Evolutionary conservation across 2,797 vertebrate species (phyloP), one percentile per base, ranked within the genome.

Genomic region (Adrianichthys oophorus): DNA sequence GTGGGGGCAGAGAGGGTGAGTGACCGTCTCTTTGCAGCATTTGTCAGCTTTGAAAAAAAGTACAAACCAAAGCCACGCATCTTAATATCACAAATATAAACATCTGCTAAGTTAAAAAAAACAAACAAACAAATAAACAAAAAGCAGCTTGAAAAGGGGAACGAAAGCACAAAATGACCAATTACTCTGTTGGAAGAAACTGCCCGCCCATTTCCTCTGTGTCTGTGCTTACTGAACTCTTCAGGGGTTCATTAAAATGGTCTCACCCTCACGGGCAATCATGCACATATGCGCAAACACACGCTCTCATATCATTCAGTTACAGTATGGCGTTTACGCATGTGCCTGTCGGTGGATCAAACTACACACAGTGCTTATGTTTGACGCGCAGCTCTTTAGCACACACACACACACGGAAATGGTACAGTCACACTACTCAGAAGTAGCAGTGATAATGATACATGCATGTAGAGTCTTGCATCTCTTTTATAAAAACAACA

Each of bases 101-200:
- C 59, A 68, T 49, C 61, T 66, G 64, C 74, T 70, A 58, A 41
- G 62, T 53, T 76, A 69, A 70, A 70, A 15, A 29, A 46, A 58
- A 69, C 52, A 72, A 66, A 70, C 2, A 4, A 45, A n/a, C 24
- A 18, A n/a, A 69, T 62, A 51, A 68, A 64, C 51, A 41, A 61
- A 47, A 21, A 74, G 61, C 71, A 70, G 65, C 52, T 63, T 65
- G 71, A 84, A 45, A 71, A 58, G 49, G 40, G 45, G 72, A 65
- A 74, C 41, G 59, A 56, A 68, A 56, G 70, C 21, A 56, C 18
- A 48, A 79, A 85, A 85, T 83, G 80, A 84, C 65, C 83, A 87
- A 86, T 87, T 87, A 86, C 62, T 15, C 83, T 66, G 84, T 60
- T 65, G 77, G 77, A 81, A 48, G 49, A 63, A 72, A 69, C 71